A percentile compares a stretch with the other conserved stretches of the same genome.
Conservation (phyloP, 2,888 invertebrate species). For the Rhingia rostrata region DNA sequence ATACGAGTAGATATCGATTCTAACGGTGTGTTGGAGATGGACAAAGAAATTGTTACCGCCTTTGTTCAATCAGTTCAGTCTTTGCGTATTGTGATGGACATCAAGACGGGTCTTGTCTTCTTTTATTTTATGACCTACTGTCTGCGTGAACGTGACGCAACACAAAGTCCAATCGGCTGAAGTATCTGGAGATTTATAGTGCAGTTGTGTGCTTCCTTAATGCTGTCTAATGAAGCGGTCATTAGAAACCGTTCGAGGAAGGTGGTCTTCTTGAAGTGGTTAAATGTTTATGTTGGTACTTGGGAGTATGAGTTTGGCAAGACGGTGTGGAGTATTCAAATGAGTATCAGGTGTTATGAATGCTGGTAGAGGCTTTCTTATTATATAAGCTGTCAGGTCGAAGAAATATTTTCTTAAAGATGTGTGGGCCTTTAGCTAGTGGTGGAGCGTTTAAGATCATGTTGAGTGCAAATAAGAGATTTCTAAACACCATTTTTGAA, state of each 20-base stretch:
- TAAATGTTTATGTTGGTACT: constrained; percentile 16
- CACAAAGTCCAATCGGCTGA: constrained; percentile 17
- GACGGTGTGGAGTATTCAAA: constrained; percentile 18
- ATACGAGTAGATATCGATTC: neutral
- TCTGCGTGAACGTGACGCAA: constrained; percentile 1
- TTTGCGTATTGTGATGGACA: neutral
- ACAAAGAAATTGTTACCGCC: constrained; percentile 22
- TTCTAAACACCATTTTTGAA: too few species aligned
- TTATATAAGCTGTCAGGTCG: neutral
- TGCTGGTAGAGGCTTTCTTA: neutral
- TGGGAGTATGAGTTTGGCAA: constrained; percentile 19
- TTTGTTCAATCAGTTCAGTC: constrained; percentile 8
- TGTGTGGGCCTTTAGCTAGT: too few species aligned
- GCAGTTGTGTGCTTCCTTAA: constrained; percentile 33
- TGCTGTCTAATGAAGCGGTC: constrained; percentile 45
- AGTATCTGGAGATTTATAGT: constrained; percentile 8
- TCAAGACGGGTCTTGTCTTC: neutral
- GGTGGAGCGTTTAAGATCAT: too few species aligned
- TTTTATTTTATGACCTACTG: constrained; percentile 9
- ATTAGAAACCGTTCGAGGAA: constrained; percentile 34
- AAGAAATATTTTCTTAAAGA: neutral
- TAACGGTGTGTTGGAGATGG: constrained; percentile 34
- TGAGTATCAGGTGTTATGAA: neutral
- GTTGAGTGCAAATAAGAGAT: too few species aligned
- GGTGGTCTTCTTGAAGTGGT: constrained; percentile 9